Percentiles rank a stretch among this genome's conserved stretches.
Conservation (phyloP, 2,888 invertebrate genomes). For the Polydrusus cervinus region DNA sequence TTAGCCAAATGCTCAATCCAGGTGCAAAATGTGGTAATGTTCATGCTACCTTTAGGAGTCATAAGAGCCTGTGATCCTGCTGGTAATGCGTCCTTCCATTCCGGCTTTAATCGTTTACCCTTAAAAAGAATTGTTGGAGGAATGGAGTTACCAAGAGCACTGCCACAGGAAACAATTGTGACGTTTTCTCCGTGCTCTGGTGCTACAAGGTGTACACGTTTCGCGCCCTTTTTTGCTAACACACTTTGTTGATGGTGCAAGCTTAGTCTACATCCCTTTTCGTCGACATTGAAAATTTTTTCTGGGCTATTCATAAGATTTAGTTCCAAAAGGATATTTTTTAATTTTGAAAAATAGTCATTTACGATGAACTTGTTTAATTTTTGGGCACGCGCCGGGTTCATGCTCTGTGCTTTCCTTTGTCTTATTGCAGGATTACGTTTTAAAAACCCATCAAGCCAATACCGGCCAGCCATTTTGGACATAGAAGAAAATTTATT, state of each 20-base stretch:
- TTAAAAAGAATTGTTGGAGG: slow-evolving; percentile 60
- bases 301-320: slow-evolving; percentile 49
- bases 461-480: slow-evolving; percentile 40
- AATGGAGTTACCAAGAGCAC: slow-evolving; percentile 52
- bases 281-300: slow-evolving; percentile 60
- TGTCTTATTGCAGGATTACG: slow-evolving; percentile 54
- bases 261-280: slow-evolving; percentile 60
- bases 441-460: slow-evolving; percentile 47
- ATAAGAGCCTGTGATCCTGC: slow-evolving; percentile 54
- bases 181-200: slow-evolving; percentile 64
- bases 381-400: slow-evolving; percentile 9
- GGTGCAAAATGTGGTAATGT: slow-evolving; percentile 53
- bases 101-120: slow-evolving; percentile 57
- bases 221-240: slow-evolving; percentile 60
- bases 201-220: slow-evolving; percentile 61
- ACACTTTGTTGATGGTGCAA: slow-evolving; percentile 61
- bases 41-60: slow-evolving; percentile 59
- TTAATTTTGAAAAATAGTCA: slow-evolving; percentile 33
- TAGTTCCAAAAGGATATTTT: slow-evolving; percentile 5
- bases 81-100: slow-evolving; percentile 56
- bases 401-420: slow-evolving; percentile 15
- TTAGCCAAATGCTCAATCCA: slow-evolving; percentile 57
- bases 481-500: slow-evolving; percentile 10
- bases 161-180: slow-evolving; percentile 60
- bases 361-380: slow-evolving; percentile 9